Conservation (phyloP, 1,140 invertebrate species). For the Platorchestia sp. region DNA sequence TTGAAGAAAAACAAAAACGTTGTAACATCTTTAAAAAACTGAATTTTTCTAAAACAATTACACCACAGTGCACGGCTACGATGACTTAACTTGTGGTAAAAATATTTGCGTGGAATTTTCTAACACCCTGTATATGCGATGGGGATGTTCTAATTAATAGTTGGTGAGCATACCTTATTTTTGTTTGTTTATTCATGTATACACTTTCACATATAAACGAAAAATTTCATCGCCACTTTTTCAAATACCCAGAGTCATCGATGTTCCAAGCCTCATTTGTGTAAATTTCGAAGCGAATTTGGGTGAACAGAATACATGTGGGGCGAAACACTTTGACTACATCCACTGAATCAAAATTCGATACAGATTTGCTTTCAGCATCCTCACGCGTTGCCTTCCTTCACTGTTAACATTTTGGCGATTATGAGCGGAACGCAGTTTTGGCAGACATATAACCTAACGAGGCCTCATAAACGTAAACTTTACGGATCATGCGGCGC, state of each 20-base stretch:
- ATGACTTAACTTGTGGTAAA: no score
- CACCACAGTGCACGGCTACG: no score
- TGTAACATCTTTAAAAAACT: no score
- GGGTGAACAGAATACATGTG: not conserved
- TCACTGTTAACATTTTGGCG: not conserved
- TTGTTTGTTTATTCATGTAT: not conserved
- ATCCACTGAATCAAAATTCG: not conserved
- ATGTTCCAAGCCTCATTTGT: not conserved
- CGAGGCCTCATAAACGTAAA: not conserved
- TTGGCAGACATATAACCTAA: slow-evolving; percentile 11
- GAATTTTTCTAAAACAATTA: no score
- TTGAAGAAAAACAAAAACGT: no score
- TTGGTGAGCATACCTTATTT: not conserved
- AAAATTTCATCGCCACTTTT: no score
- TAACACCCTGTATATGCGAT: not conserved
- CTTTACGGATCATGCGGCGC: not conserved
- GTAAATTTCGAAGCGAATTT: not conserved
- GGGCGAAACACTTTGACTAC: not conserved
- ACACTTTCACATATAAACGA: no score
- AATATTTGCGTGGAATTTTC: no score
- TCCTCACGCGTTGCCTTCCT: not conserved
- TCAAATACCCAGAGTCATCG: not conserved
- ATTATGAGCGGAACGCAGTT: not conserved
- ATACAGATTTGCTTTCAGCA: not conserved
- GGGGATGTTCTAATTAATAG: not conserved